A percentile compares a stretch with the other conserved stretches of the same genome.
Evolutionary conservation across 2,888 invertebrate species (phyloP).

Genomic region (Cantharis lateralis): DNA sequence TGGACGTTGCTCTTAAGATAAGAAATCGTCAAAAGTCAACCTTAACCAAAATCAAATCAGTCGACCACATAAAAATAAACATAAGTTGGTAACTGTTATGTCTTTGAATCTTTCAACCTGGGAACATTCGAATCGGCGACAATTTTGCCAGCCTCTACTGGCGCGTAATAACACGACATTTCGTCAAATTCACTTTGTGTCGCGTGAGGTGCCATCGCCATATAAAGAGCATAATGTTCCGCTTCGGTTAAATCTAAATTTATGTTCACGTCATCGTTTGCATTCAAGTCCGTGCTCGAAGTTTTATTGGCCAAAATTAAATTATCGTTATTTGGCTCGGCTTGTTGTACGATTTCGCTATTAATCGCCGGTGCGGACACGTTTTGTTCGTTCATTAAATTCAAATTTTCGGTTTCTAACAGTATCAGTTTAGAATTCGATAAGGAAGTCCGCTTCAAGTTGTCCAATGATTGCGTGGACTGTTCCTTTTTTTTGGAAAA

Average conservation of each 20-base stretch:
- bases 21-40: neutral
- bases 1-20: too few relatives aligned
- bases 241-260: constrained; percentile 81
- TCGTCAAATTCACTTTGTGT: constrained; percentile 89
- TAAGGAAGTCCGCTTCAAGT: constrained; percentile 42
- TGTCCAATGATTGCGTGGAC: constrained; percentile 37
- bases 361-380: constrained; percentile 2
- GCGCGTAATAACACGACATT: constrained; percentile 83
- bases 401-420: neutral
- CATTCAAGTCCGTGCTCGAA: constrained; percentile 28
- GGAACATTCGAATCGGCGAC: constrained; percentile 46
- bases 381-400: neutral
- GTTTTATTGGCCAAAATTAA: constrained; percentile 10
- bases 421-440: constrained; percentile 1
- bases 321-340: neutral
- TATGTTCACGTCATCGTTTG: constrained; percentile 40
- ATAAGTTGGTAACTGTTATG: constrained; percentile 20
- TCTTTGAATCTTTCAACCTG: constrained; percentile 14
- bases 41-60: neutral
- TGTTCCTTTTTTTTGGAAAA: constrained; percentile 65
- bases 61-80: constrained; percentile 1
- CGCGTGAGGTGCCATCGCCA: constrained; percentile 83
- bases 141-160: constrained; percentile 78
- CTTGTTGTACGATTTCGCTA: constrained; percentile 2
- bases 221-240: constrained; percentile 86